Conservation (phyloP, 2,113 vertebrate genomes). For the Halcyon senegalensis region DNA sequence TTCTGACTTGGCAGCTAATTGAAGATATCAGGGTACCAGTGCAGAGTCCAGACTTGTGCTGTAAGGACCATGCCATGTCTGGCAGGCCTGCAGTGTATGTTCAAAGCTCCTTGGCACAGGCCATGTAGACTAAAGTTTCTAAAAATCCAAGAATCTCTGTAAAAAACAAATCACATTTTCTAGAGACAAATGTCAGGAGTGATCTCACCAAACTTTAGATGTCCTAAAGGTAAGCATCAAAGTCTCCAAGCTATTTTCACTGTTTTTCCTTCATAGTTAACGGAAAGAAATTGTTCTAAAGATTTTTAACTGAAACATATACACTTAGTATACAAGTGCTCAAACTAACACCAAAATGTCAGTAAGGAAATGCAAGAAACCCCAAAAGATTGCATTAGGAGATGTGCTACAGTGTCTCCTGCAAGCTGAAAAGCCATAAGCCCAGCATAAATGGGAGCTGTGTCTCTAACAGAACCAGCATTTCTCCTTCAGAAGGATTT, state of each 20-base stretch:
- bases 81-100: neutral
- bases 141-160: neutral
- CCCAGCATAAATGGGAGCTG: neutral
- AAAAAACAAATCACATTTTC: neutral
- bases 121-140: neutral
- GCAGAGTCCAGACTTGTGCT: neutral
- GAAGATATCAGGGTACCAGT: too few species aligned
- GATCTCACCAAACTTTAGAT: neutral
- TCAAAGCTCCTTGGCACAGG: neutral
- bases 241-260: neutral
- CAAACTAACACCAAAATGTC: rapidly evolving
- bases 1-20: too few species aligned
- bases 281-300: neutral
- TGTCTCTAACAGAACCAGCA: neutral
- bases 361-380: neutral
- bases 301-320: neutral
- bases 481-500: neutral
- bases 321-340: neutral
- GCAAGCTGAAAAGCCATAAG: neutral
- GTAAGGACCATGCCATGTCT: neutral
- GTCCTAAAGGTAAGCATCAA: neutral
- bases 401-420: neutral
- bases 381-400: neutral
- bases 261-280: neutral
- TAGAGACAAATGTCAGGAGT: neutral